A percentile compares a stretch with the other conserved stretches of the same genome.
These are phyloP conservation scores for Sthenelais limicola DNA, from an alignment of 2,888 invertebrate species.

Conservation along the genomic window DNA sequence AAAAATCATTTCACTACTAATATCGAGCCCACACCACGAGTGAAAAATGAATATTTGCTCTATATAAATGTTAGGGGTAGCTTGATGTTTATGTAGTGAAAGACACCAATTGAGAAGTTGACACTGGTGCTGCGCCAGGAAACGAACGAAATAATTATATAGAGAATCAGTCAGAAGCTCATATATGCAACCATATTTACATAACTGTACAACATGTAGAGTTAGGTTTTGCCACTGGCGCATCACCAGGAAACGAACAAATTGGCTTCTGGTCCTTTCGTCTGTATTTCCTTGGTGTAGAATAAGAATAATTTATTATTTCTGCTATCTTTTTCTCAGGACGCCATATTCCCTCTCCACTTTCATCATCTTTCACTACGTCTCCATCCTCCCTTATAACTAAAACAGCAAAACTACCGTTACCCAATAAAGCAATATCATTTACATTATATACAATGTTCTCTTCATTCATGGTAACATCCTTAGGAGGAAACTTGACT, in stretches of 20 bases:
- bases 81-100: too few species aligned
- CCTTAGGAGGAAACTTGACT: conserved; percentile 9
- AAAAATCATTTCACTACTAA: too few species aligned
- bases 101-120: too few species aligned
- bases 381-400: neutral
- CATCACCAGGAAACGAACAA: neutral
- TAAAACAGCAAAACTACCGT: conserved; percentile 2
- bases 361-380: neutral
- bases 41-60: too few species aligned
- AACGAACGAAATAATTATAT: too few species aligned
- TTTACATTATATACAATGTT: neutral
- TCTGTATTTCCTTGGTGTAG: conserved; percentile 4
- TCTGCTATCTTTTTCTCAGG: conserved; percentile 1
- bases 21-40: too few species aligned
- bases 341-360: neutral
- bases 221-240: neutral
- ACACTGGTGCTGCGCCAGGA: too few species aligned
- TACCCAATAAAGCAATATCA: conserved; percentile 1
- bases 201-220: conserved; percentile 10
- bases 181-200: neutral
- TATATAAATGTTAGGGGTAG: too few species aligned
- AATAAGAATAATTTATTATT: conserved; percentile 8
- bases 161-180: too few species aligned
- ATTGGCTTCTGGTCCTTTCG: conserved; percentile 11
- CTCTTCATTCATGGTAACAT: neutral